Evolutionary conservation across 2,797 vertebrate species (phyloP), one percentile per base, ranked within the genome.

Genomic region (Crax fasciolata): DNA sequence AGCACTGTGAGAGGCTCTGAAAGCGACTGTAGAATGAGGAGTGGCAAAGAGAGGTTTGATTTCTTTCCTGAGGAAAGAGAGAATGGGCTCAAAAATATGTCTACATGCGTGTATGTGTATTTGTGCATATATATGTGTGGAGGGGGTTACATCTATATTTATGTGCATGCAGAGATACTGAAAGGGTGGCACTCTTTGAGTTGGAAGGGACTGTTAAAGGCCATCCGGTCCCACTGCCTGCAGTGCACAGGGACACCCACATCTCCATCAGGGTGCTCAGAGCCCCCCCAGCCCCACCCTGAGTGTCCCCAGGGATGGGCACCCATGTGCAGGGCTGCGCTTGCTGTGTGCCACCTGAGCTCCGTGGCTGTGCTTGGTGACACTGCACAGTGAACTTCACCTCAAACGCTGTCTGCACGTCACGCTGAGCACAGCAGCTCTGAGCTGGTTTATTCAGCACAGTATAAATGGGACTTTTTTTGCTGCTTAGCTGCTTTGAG

Each of bases 1-100:
- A 30, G 11, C 27, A 27, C 54, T 2, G 0, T 7, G n/a, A 5
- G 0, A 0, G 5, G 27, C 23, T 78, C 54, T 3, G 4, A 43
- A 46, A 54, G 70, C 38, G 11, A 4, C 0, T 23, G 46, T 38
- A 71, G 67, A 58, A 38, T 46, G 8, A 21, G 28, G 25, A 41
- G 41, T 1, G 49, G 66, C 35, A n/a, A 5, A 17, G 2, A 4
- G 2, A 25, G 75, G 35, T 10, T 28, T 30, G 9, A 2, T 20
- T 18, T 30, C 6, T 16, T 55, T 10, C 43, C 2, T 23, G 55
- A 11, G 66, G 51, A 24, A n/a, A 51, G 27, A 30, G 39, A 30
- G 30, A 41, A 52, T 1, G 43, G 30, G n/a, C 43, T 72, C 15
- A 57, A 24, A 70, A 35, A 19, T 6, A 5, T 11, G 5, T 2